Conservation (phyloP, 1,140 invertebrate species). For the Probaryconus sp. region DNA sequence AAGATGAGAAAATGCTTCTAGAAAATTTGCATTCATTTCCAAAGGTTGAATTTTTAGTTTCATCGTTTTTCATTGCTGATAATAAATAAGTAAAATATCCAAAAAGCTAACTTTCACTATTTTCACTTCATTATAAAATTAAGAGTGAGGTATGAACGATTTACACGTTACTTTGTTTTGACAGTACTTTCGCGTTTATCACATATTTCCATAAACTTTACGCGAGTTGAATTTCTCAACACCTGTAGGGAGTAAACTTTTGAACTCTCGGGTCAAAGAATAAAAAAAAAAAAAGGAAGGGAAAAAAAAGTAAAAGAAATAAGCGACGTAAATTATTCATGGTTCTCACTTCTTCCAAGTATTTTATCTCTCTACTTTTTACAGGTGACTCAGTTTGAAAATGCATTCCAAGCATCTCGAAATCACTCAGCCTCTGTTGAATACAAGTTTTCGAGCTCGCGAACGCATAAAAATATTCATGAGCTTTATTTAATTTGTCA, state of each 20-base stretch:
- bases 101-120: too few relatives aligned
- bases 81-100: too few relatives aligned
- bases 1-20: too few relatives aligned
- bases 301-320: slow-evolving; percentile 40
- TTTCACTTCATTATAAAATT: slow-evolving; percentile 28
- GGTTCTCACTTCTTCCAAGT: slow-evolving; percentile 25
- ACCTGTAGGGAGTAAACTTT: slow-evolving; percentile 40
- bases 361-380: slow-evolving; percentile 47
- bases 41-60: too few relatives aligned
- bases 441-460: slow-evolving; percentile 30
- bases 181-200: slow-evolving; percentile 29
- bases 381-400: slow-evolving; percentile 24
- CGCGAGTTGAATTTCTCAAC: slow-evolving; percentile 34
- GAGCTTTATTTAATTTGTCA: slow-evolving; percentile 14
- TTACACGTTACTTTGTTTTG: slow-evolving; percentile 18
- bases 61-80: too few relatives aligned
- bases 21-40: too few relatives aligned
- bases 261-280: slow-evolving; percentile 13
- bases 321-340: slow-evolving; percentile 46
- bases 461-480: slow-evolving; percentile 20
- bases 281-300: slow-evolving; percentile 18
- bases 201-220: slow-evolving; percentile 45
- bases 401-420: slow-evolving; percentile 20
- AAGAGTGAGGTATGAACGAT: slow-evolving; percentile 13
- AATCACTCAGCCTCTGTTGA: slow-evolving; percentile 4